phyloP scores from a whole-genome alignment of 1,140 invertebrate species.

The Meloidogyne hapla region DNA sequence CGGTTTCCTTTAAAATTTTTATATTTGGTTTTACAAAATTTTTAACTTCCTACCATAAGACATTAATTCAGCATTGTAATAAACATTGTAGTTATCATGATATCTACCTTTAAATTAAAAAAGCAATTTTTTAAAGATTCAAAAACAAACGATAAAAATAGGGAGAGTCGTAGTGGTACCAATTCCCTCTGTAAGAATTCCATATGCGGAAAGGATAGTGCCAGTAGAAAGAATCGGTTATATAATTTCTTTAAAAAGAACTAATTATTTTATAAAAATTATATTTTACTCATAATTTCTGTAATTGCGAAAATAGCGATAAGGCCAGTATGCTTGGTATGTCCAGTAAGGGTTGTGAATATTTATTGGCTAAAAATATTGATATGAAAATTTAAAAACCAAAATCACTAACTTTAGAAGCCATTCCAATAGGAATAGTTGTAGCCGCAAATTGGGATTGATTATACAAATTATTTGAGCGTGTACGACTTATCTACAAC shows the following conservation, averaged over 20 bases:
- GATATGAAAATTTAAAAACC: neutral
- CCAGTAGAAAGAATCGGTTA: slow-evolving; percentile 29
- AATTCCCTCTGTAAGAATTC: slow-evolving; percentile 17
- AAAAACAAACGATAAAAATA: slow-evolving; percentile 20
- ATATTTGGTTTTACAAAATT: neutral
- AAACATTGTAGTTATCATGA: slow-evolving; percentile 23
- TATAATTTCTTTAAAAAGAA: slow-evolving; percentile 10
- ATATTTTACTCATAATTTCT: slow-evolving; percentile 19
- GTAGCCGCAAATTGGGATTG: slow-evolving; percentile 7
- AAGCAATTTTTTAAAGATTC: neutral
- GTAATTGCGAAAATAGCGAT: slow-evolving; percentile 21
- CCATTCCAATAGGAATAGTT: slow-evolving; percentile 23
- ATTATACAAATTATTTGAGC: slow-evolving; percentile 10
- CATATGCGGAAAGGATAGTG: slow-evolving; percentile 21
- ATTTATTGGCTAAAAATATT: slow-evolving; percentile 14
- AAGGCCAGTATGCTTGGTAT: slow-evolving; percentile 26
- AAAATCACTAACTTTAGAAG: neutral
- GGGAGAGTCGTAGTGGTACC: slow-evolving; percentile 20
- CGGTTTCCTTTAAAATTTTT: slow-evolving; percentile 8
- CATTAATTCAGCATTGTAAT: slow-evolving; percentile 25
- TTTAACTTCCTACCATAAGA: neutral
- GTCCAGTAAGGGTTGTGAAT: slow-evolving; percentile 24
- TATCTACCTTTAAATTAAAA: slow-evolving; percentile 17
- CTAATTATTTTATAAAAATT: neutral
- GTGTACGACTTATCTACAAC: slow-evolving; percentile 5